phyloP scores from a whole-genome alignment of 2,888 invertebrate genomes.

The Hymenopus coronatus region DNA sequence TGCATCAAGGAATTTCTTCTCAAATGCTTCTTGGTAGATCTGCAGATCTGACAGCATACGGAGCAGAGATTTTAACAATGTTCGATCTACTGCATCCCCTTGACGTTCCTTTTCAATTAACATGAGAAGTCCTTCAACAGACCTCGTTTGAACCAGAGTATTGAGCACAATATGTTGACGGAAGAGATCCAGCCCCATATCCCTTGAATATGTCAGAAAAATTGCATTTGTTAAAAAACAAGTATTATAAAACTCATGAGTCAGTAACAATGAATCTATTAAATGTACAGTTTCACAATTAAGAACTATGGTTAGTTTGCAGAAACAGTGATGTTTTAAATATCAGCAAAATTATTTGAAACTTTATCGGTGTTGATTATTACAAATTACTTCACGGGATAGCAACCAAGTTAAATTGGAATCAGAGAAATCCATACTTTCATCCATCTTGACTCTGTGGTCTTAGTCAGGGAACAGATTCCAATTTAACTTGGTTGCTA shows the following conservation, averaged over 20 bases:
- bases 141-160: slow-evolving; percentile 84
- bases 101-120: slow-evolving; percentile 92
- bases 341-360: too few relatives aligned
- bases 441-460: too few relatives aligned
- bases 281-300: too few relatives aligned
- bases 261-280: too few relatives aligned
- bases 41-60: slow-evolving; percentile 96
- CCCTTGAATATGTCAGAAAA: slow-evolving; percentile 60
- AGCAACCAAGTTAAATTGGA: too few relatives aligned
- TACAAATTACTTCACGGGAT: too few relatives aligned
- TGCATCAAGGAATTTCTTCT: slow-evolving; percentile 85
- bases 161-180: slow-evolving; percentile 90
- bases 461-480: too few relatives aligned
- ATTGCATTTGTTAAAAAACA: background rate
- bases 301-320: too few relatives aligned
- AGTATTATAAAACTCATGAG: background rate
- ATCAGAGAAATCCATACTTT: too few relatives aligned
- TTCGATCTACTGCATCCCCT: slow-evolving; percentile 90
- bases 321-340: too few relatives aligned
- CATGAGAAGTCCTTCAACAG: slow-evolving; percentile 88
- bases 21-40: slow-evolving; percentile 87
- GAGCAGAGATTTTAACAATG: slow-evolving; percentile 87
- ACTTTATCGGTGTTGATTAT: too few relatives aligned
- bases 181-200: slow-evolving; percentile 95
- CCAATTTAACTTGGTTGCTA: too few relatives aligned